A percentile compares a stretch with the other conserved stretches of the same genome.
phyloP scores from a whole-genome alignment of 2,888 invertebrate genomes.

The Tinea trinotella region DNA sequence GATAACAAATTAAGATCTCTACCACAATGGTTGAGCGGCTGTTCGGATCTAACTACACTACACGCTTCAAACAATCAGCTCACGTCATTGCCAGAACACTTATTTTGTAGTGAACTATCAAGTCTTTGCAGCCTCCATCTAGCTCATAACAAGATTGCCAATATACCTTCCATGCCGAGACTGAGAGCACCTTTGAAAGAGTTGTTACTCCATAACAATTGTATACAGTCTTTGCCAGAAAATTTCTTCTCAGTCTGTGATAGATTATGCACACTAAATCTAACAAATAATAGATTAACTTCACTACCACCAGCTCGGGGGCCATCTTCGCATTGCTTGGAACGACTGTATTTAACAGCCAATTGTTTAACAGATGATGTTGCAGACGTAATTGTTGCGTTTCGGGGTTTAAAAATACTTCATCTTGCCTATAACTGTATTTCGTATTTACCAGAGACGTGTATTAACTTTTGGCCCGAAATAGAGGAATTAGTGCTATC shows the following conservation, averaged over 20 bases:
- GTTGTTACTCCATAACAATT: constrained; percentile 84
- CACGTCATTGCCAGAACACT: constrained; percentile 78
- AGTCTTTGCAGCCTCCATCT: constrained; percentile 81
- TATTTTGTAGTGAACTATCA: constrained; percentile 82
- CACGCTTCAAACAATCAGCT: constrained; percentile 83
- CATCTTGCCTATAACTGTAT: constrained; percentile 87
- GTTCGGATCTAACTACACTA: constrained; percentile 79
- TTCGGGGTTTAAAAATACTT: constrained; percentile 76
- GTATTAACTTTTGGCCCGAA: constrained; percentile 82
- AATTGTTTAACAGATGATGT: constrained; percentile 82
- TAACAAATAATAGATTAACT: constrained; percentile 83
- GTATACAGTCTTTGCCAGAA: constrained; percentile 79
- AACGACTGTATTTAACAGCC: constrained; percentile 80
- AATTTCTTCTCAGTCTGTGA: constrained; percentile 81
- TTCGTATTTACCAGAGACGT: constrained; percentile 80
- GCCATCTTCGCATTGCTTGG: constrained; percentile 74
- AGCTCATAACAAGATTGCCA: constrained; percentile 82
- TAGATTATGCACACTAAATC: constrained; percentile 78
- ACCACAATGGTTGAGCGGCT: constrained; percentile 84
- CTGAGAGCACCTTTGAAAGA: constrained; percentile 77
- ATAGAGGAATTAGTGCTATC: constrained; percentile 87
- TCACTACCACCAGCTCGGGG: constrained; percentile 77
- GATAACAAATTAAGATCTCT: constrained; percentile 81
- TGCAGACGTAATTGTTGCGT: constrained; percentile 76
- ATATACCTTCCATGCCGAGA: constrained; percentile 80